Percentiles rank a stretch among this genome's conserved stretches.
These are phyloP conservation scores for Eupithecia subumbrata DNA, from an alignment of 2,888 invertebrate species.

Conservation along the genomic window DNA sequence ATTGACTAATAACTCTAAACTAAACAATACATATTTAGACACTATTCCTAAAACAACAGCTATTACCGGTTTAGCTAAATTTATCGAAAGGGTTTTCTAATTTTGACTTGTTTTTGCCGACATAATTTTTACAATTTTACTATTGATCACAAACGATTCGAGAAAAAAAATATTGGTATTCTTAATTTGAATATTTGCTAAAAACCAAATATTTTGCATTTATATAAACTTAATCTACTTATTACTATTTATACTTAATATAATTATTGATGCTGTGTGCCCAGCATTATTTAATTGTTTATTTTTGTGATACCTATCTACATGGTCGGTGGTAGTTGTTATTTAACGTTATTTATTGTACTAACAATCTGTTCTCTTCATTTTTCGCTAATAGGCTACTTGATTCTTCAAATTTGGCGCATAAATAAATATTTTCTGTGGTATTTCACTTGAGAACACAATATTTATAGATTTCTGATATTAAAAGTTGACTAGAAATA, in stretches of 20 bases:
- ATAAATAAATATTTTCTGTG: no score
- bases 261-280: no score
- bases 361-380: background rate
- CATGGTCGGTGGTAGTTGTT: background rate
- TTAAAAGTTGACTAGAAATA: no score
- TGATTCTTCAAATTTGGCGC: no score
- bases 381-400: no score
- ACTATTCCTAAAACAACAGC: background rate
- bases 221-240: background rate
- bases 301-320: conserved; percentile 11
- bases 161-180: background rate
- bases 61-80: background rate
- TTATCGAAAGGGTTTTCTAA: background rate
- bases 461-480: no score
- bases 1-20: background rate
- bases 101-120: background rate
- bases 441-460: no score
- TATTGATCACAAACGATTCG: background rate
- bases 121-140: background rate
- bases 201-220: conserved; percentile 35
- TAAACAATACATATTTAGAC: background rate
- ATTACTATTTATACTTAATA: no score
- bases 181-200: background rate
- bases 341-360: background rate
- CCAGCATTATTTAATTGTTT: conserved; percentile 12